Evolutionary conservation across 64 coral and sea anemone genomes (phyloP), one percentile per base, ranked within the genome.

Genomic region (Astreopora myriophthalma): DNA sequence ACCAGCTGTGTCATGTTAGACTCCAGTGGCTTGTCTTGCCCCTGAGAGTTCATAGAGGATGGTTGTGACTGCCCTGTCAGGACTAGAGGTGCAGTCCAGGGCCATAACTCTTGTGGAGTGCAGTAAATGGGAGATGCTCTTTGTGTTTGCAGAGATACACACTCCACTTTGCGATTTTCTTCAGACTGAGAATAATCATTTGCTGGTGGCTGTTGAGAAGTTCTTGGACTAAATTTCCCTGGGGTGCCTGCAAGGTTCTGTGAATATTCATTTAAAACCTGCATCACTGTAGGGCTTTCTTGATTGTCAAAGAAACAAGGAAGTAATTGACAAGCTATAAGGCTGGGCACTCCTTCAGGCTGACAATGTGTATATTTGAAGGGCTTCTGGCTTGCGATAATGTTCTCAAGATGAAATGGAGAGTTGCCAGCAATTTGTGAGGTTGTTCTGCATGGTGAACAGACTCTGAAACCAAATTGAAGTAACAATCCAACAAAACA

Each of bases 241-340:
- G 52, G 79, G 0, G 32, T 82, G 32, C 2, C 6, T 82, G 32
- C 35, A n/a, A 63, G 52, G 63, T 64, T 64, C 55, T 63, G 32
- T 62, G 73, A 39, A 30, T 52, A 62, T 73, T 94, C 92, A 82
- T 77, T 94, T 61, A 94, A 71, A 52, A 94, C 62, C 29, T 94
- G 75, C 28, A 88, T 33, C 14, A 94, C 85, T 24, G 92, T 94
- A 11, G 85, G 66, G 42, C 24, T 49, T 48, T 52, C 32, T 12
- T 73, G 65, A 20, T 82, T 75, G 22, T 3, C 8, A 25, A 39
- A 34, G 7, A 17, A 61, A 23, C 20, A 71, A 24, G 34, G 52
- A 14, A 80, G 34, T 49, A 94, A 29, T 24, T 82, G 85, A 72
- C 75, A 82, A 14, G 92, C 92, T 42, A 71, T 29, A 51, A 94